A percentile compares a stretch with the other conserved stretches of the same genome.
These are phyloP conservation scores for Chaetodon trifascialis DNA, from an alignment of 2,113 vertebrate species.

Conservation along the genomic window DNA sequence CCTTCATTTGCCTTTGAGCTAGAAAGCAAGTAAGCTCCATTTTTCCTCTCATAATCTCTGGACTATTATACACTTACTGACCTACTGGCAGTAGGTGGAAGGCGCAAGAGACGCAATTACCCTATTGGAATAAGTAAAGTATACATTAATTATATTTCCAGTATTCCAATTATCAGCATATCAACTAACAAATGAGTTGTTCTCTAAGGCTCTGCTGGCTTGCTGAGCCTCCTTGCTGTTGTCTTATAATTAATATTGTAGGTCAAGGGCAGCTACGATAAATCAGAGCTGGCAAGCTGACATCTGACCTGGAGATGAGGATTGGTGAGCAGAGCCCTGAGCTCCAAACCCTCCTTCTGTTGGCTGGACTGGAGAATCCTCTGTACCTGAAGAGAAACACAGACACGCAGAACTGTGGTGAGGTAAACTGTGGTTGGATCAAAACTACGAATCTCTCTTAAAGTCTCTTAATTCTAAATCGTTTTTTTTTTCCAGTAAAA, in stretches of 20 bases:
- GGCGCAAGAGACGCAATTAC: slow-evolving; percentile 47
- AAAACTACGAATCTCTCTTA: not conserved
- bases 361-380: slow-evolving; percentile 90
- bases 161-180: slow-evolving; percentile 31
- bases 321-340: slow-evolving; percentile 90
- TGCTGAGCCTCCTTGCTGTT: not conserved
- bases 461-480: not conserved
- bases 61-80: slow-evolving; percentile 26
- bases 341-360: slow-evolving; percentile 92
- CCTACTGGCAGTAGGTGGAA: slow-evolving; percentile 10
- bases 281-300: slow-evolving; percentile 4
- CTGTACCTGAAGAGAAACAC: slow-evolving; percentile 87
- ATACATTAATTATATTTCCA: slow-evolving; percentile 44
- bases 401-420: not conserved
- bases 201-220: not conserved
- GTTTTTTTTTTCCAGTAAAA: too few species aligned
- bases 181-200: slow-evolving; percentile 29
- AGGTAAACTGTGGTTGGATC: not conserved
- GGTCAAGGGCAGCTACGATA: not conserved
- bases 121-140: slow-evolving; percentile 16
- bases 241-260: not conserved
- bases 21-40: not conserved
- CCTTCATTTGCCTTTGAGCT: slow-evolving; percentile 32
- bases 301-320: slow-evolving; percentile 92
- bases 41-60: slow-evolving; percentile 2